Evolutionary conservation across 2,797 vertebrate species (phyloP).

Genomic region (Cetoscarus ocellatus): DNA sequence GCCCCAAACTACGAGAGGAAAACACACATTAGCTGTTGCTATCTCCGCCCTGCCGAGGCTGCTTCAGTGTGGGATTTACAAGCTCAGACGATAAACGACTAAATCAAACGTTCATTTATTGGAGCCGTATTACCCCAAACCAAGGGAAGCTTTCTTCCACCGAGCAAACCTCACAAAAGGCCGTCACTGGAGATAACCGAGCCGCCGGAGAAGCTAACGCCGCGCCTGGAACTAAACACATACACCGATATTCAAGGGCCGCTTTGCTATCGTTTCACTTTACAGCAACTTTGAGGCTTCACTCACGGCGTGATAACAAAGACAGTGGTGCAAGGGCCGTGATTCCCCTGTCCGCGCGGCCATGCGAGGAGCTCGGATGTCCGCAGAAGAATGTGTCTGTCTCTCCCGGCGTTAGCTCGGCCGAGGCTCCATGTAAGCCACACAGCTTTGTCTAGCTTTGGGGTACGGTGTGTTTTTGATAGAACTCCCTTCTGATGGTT

Average conservation of each 20-base stretch:
- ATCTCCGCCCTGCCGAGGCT: not conserved
- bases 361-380: slow-evolving; percentile 57
- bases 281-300: not conserved
- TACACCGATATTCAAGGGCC: not conserved
- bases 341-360: slow-evolving; percentile 36
- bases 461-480: not conserved
- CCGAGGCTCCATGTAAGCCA: slow-evolving; percentile 74
- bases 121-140: not conserved
- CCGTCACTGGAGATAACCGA: slow-evolving; percentile 22
- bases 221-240: slow-evolving; percentile 7
- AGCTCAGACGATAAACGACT: not conserved
- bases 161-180: slow-evolving; percentile 15
- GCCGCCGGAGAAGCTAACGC: slow-evolving; percentile 7
- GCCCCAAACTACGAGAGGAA: slow-evolving; percentile 49
- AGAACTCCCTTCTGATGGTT: not conserved
- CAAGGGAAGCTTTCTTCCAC: not conserved
- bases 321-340: not conserved
- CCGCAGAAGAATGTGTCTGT: slow-evolving; percentile 57
- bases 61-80: not conserved
- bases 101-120: not conserved
- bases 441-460: slow-evolving; percentile 7
- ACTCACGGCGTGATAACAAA: slow-evolving; percentile 6
- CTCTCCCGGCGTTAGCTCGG: slow-evolving; percentile 61
- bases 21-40: slow-evolving; percentile 11
- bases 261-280: not conserved